Evolutionary conservation across 2,888 invertebrate species (phyloP), one percentile per base, ranked within the genome.

Genomic region (Aplocera efformata): DNA sequence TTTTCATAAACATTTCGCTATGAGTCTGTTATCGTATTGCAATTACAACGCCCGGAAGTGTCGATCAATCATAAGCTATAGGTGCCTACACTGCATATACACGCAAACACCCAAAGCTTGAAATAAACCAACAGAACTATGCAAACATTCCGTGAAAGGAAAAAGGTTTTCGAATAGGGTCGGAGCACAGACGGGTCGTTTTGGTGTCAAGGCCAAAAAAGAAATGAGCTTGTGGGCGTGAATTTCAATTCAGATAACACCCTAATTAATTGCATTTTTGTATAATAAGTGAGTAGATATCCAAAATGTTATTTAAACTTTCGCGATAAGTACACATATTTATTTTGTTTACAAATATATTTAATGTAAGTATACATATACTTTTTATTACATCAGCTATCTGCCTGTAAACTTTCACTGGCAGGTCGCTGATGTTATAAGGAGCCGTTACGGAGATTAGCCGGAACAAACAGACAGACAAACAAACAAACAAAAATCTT

Each of bases 181-280:
- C 40, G 41, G 33, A 17, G n/a, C n/a, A 17, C 5, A 17, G 13
- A 27, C 31, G 38, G 36, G 29, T 27, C 21, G 35, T 41, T 44
- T 47, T 31, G 34, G 30, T 39, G 51, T 49, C 51, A 51, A 49
- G 49, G 54, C 41, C 28, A 22, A 22, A 38, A 10, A 13, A 17
- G 22, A 32, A 45, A 36, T 27, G 34, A 39, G 36, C 32, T 32
- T 35, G 20, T 6, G 29, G 32, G 24, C 11, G 9, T 23, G 13
- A 36, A 31, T 32, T 17, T 17, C 2, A 17, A 17, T 17, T 17
- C 13, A 3, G 13, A 3, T 2, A 2, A 5, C 13, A 5, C 13
- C 13, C 13, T 17, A 17, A 2, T 17, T 5, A n/a, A n/a, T n/a
- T n/a, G n/a, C n/a, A n/a, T n/a, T n/a, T n/a, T n/a, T n/a, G n/a